These are phyloP conservation scores for Drosophila quinaria DNA, from an alignment of 2,888 invertebrate species.

Conservation along the genomic window DNA sequence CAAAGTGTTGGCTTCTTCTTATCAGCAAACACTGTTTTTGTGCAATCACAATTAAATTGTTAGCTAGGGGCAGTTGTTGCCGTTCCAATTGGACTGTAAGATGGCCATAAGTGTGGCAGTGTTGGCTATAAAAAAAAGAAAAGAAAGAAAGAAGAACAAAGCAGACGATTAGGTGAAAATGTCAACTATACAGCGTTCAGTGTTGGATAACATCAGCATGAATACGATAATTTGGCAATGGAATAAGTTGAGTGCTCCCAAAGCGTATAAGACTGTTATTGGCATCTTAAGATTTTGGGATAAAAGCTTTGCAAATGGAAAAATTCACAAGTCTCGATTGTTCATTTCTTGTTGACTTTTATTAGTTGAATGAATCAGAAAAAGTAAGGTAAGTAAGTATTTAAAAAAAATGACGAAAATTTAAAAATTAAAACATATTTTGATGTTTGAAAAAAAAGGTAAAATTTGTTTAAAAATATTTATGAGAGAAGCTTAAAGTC, in stretches of 20 bases:
- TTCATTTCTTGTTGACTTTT: background rate
- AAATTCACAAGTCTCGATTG: background rate
- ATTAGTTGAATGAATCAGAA: background rate
- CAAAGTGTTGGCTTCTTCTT: conserved; percentile 46
- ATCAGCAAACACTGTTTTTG: conserved; percentile 49
- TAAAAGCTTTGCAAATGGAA: conserved; percentile 3
- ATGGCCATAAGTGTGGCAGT: conserved; percentile 56
- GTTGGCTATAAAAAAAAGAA: conserved; percentile 34
- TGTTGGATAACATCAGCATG: conserved; percentile 40
- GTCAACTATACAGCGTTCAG: conserved; percentile 17
- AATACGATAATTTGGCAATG: conserved; percentile 47
- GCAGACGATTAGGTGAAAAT: conserved; percentile 51
- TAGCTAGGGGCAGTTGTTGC: conserved; percentile 48
- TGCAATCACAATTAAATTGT: conserved; percentile 63
- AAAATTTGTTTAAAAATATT: no score
- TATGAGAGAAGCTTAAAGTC: no score
- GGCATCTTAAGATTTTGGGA: conserved; percentile 26
- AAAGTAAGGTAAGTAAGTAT: background rate
- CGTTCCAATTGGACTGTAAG: conserved; percentile 45
- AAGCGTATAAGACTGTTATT: conserved; percentile 21
- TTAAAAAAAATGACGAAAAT: no score
- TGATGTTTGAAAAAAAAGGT: no score
- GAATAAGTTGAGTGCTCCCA: conserved; percentile 10
- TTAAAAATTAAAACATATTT: no score
- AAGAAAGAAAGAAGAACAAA: conserved; percentile 11